A percentile compares a stretch with the other conserved stretches of the same genome.
Conservation (phyloP, 2,888 invertebrate species). For the Adelphocoris suturalis region DNA sequence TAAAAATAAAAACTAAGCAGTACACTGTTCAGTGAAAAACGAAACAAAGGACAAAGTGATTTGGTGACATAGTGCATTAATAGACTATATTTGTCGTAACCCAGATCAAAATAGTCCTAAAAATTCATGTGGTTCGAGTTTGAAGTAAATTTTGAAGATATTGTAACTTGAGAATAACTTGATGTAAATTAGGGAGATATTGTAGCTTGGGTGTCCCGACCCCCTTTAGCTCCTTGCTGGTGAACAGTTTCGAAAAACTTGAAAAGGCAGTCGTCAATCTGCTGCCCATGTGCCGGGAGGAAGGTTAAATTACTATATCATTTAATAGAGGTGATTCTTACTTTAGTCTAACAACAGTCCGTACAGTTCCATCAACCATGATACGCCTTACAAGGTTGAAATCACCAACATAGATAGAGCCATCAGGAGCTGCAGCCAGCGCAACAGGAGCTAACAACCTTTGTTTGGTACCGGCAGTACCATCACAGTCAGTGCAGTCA, state of each 20-base stretch:
- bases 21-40: too few relatives aligned
- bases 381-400: slow-evolving; percentile 95
- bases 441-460: slow-evolving; percentile 95
- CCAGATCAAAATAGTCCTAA: too few relatives aligned
- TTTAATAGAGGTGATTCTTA: slow-evolving; percentile 79
- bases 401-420: slow-evolving; percentile 96
- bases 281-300: neutral
- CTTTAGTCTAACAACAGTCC: slow-evolving; percentile 90
- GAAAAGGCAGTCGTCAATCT: neutral
- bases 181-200: too few relatives aligned
- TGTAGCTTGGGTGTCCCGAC: too few relatives aligned
- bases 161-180: too few relatives aligned
- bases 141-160: too few relatives aligned
- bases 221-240: too few relatives aligned
- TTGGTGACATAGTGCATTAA: too few relatives aligned
- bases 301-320: neutral
- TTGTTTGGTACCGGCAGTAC: slow-evolving; percentile 85
- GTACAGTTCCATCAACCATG: slow-evolving; percentile 89
- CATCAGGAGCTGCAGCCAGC: slow-evolving; percentile 93
- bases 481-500: slow-evolving; percentile 90
- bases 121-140: too few relatives aligned
- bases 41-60: too few relatives aligned
- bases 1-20: too few relatives aligned
- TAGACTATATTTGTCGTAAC: too few relatives aligned
- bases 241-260: neutral